Evolutionary conservation across 2,113 vertebrate species (phyloP).

Genomic region (Xyliphius kryptos): DNA sequence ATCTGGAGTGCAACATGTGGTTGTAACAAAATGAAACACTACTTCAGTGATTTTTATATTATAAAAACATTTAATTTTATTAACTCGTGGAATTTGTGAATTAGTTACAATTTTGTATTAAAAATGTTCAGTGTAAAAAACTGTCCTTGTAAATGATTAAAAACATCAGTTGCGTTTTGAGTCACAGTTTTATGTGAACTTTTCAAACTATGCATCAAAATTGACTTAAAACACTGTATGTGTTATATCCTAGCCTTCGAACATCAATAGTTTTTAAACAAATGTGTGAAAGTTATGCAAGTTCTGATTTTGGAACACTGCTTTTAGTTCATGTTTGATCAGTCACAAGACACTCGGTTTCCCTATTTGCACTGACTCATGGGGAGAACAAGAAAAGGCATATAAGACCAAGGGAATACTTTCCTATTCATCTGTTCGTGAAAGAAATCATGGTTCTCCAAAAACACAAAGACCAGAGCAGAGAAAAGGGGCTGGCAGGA

Average conservation of each 20-base stretch:
- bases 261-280: neutral
- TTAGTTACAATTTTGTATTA: too few relatives aligned
- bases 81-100: too few relatives aligned
- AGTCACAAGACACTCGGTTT: neutral
- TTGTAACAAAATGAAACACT: too few relatives aligned
- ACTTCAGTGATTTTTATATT: too few relatives aligned
- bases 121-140: too few relatives aligned
- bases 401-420: constrained; percentile 7
- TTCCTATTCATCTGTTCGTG: constrained; percentile 18
- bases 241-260: constrained; percentile 1
- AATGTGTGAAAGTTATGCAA: too few relatives aligned
- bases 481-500: neutral
- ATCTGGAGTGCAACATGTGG: too few relatives aligned
- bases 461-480: constrained; percentile 11
- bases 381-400: neutral
- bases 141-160: too few relatives aligned
- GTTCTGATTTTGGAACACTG: neutral
- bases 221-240: too few relatives aligned
- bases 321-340: constrained; percentile 8
- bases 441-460: constrained; percentile 23
- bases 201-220: neutral
- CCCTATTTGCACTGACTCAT: neutral
- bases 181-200: too few relatives aligned
- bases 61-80: too few relatives aligned
- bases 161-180: too few relatives aligned